Percentiles rank a stretch among this genome's conserved stretches.
Conservation (phyloP, 2,888 invertebrate genomes). For the Piscicola geometra region DNA sequence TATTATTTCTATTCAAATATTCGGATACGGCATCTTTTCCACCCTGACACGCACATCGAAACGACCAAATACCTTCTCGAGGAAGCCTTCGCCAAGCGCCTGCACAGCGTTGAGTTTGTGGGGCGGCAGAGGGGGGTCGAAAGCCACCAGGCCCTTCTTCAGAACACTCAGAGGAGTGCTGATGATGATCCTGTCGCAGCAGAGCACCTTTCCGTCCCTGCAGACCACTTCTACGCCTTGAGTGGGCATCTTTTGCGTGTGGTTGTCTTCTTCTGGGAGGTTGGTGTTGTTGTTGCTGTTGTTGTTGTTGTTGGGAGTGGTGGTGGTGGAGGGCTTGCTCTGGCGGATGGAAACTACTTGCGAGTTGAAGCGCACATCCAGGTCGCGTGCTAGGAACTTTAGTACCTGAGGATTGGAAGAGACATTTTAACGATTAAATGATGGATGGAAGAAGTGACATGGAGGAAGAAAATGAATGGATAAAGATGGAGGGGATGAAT, state of each 20-base stretch:
- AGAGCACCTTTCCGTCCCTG: slow-evolving; percentile 46
- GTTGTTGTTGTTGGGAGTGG: too few relatives aligned
- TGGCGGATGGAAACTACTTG: slow-evolving; percentile 46
- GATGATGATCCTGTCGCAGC: slow-evolving; percentile 54
- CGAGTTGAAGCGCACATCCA: slow-evolving; percentile 52
- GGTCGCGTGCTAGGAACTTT: slow-evolving; percentile 50
- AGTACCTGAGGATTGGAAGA: neutral
- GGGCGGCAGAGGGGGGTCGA: slow-evolving; percentile 56
- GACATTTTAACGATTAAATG: too few relatives aligned
- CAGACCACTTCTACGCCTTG: slow-evolving; percentile 46
- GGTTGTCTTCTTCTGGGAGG: neutral
- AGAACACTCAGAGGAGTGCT: slow-evolving; percentile 57
- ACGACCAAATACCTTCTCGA: slow-evolving; percentile 59
- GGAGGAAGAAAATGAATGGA: too few relatives aligned
- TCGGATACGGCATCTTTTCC: too few relatives aligned
- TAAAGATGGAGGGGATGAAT: too few relatives aligned
- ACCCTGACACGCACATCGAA: too few relatives aligned
- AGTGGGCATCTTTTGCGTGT: neutral
- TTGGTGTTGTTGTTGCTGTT: too few relatives aligned
- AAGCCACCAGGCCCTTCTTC: slow-evolving; percentile 51
- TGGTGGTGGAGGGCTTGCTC: too few relatives aligned
- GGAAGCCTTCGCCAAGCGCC: slow-evolving; percentile 55
- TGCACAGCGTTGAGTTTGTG: slow-evolving; percentile 54
- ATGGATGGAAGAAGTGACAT: too few relatives aligned
- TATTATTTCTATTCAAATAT: too few relatives aligned